Base-by-base conservation (phyloP, 2,888 invertebrate species). In the Dicyrtomina minuta region DNA sequence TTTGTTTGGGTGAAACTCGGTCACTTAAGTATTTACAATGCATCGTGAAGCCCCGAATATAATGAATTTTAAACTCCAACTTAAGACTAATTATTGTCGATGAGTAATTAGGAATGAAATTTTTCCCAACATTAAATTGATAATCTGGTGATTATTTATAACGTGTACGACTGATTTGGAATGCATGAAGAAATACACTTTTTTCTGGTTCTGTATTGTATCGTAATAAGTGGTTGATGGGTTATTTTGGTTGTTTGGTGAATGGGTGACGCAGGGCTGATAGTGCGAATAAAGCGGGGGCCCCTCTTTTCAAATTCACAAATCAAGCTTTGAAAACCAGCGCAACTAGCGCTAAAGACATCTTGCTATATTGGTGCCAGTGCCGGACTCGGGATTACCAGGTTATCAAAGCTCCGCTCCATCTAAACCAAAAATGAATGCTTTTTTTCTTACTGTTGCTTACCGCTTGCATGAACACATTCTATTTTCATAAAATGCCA, bases 381-480 rank as follows among this genome's bases (percentile, higher is more conserved):
- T 90, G 91, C 86, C 95, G 96, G 89, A 96, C 96, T 81, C 90
- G 91, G 87, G 95, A 93, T 87, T 97, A 97, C 86, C 91, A 95
- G 91, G 96, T 96, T 91, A 81, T 77, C 74, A 58, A 55, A 66
- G 5, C 22, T 46, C 56, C 53, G 55, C 56, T 58, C 55, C 55
- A 55, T 55, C 55, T 55, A 55, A 58, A 58, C 58, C 58, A 58
- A 58, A 17, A 39, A 20, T 58, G 20, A 20, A n/a, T 46, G 20
- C 20, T 46, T 46, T 55, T 24, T 46, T 46, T 55, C 55, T 46
- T 46, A 55, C 55, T 55, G 10, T 53, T n/a, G 22, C 3, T 26
- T 22, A 8, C 15, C 26, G 22, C 55, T 55, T 10, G 24, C 3
- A 20, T 51, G 20, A 8, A 20, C 51, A 51, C 22, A 10, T n/a